Evolutionary conservation across 2,797 vertebrate genomes (phyloP).

Genomic region (Tapera naevia): DNA sequence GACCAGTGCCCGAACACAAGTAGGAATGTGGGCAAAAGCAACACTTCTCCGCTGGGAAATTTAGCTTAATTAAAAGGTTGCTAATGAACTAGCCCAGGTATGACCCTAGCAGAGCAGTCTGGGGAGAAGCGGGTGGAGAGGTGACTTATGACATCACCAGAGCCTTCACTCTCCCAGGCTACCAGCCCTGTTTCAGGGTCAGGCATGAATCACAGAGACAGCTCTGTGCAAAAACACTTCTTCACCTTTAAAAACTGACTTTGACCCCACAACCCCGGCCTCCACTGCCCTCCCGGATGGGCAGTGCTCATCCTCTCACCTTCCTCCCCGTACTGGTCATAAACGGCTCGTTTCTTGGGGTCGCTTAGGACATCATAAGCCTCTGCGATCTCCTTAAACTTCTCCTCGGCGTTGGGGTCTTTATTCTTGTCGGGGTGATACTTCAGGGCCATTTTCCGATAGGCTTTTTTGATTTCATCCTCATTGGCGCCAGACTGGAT

Average conservation of each 20-base stretch:
- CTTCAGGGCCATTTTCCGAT: slow-evolving; percentile 95
- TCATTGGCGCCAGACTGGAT: slow-evolving; percentile 93
- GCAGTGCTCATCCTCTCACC: slow-evolving; percentile 78
- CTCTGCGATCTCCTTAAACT: slow-evolving; percentile 97
- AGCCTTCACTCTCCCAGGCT: neutral
- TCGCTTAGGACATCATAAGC: slow-evolving; percentile 98
- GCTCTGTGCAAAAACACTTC: neutral
- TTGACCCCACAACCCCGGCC: neutral
- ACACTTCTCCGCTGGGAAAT: neutral
- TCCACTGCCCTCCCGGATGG: too few species aligned
- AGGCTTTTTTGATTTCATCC: slow-evolving; percentile 98
- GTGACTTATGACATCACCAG: neutral
- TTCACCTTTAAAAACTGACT: neutral
- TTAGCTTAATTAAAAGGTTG: neutral
- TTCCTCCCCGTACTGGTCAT: slow-evolving; percentile 97
- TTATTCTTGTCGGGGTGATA: slow-evolving; percentile 99
- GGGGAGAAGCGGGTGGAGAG: accelerated
- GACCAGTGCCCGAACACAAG: neutral
- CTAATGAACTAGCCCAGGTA: neutral
- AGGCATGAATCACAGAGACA: neutral
- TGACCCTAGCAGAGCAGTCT: neutral
- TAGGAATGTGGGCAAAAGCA: neutral
- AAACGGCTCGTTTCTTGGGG: slow-evolving; percentile 94
- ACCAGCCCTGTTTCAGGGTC: neutral
- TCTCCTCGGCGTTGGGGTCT: slow-evolving; percentile 92